phyloP scores from a whole-genome alignment of 2,888 invertebrate genomes.

The Mantis religiosa region DNA sequence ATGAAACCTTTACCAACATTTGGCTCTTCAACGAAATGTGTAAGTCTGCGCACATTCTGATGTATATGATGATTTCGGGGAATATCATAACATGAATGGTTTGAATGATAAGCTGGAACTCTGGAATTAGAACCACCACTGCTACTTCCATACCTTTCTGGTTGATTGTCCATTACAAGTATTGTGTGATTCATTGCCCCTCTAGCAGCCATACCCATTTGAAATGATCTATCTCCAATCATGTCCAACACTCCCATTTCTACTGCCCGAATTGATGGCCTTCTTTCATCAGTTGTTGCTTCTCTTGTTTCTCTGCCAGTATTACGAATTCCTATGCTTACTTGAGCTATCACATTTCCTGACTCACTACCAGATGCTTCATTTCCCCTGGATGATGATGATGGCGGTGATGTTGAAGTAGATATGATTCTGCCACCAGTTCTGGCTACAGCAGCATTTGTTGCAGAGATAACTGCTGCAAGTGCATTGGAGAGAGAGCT shows the following conservation, averaged over 20 bases:
- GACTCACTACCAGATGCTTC: background rate
- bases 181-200: background rate
- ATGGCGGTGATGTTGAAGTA: background rate
- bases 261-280: background rate
- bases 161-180: background rate
- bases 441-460: background rate
- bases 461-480: slow-evolving; percentile 1
- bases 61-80: slow-evolving; percentile 47
- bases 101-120: slow-evolving; percentile 38
- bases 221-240: background rate
- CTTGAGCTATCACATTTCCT: background rate
- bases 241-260: background rate
- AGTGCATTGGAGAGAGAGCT: background rate
- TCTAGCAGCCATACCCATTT: background rate
- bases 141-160: background rate
- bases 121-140: background rate
- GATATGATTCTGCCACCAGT: background rate
- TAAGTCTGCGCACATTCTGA: slow-evolving; percentile 70
- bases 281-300: background rate
- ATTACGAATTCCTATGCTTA: background rate
- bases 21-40: slow-evolving; percentile 80
- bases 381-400: background rate
- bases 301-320: background rate
- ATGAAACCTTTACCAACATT: slow-evolving; percentile 88
- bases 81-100: slow-evolving; percentile 42